These are phyloP conservation scores for Pilophorus perplexus DNA, from an alignment of 2,888 invertebrate species.

Conservation along the genomic window DNA sequence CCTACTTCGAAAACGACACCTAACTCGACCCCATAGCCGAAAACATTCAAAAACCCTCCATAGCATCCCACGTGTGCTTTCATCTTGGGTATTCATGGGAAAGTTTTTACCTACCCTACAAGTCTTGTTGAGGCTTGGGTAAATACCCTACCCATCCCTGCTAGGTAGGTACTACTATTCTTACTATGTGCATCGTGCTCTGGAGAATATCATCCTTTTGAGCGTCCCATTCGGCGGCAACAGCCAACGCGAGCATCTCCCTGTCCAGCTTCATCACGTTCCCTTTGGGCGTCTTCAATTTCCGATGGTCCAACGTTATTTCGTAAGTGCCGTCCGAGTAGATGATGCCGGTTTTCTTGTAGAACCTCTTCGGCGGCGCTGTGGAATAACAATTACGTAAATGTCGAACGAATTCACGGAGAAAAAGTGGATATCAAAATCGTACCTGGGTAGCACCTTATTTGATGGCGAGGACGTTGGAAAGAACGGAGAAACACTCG, in stretches of 20 bases:
- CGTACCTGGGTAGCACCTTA: constrained; percentile 14
- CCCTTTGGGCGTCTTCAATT: constrained; percentile 87
- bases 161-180: constrained; percentile 43
- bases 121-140: too few species aligned
- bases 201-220: constrained; percentile 75
- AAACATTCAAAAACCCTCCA: too few species aligned
- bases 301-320: constrained; percentile 81
- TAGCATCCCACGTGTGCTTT: too few species aligned
- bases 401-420: too few species aligned
- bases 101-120: too few species aligned
- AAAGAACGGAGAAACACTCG: not conserved
- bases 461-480: not conserved
- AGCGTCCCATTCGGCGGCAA: constrained; percentile 92
- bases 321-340: constrained; percentile 72
- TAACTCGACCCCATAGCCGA: too few species aligned
- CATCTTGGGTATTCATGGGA: too few species aligned
- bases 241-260: constrained; percentile 86
- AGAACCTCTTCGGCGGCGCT: constrained; percentile 64
- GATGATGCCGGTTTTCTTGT: constrained; percentile 69
- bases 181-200: constrained; percentile 85
- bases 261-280: constrained; percentile 71
- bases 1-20: too few species aligned
- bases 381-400: not conserved
- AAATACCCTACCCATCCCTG: too few species aligned
- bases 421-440: not conserved